These are phyloP conservation scores for Drosophila planitibia DNA, from an alignment of 2,888 invertebrate species.

Conservation along the genomic window DNA sequence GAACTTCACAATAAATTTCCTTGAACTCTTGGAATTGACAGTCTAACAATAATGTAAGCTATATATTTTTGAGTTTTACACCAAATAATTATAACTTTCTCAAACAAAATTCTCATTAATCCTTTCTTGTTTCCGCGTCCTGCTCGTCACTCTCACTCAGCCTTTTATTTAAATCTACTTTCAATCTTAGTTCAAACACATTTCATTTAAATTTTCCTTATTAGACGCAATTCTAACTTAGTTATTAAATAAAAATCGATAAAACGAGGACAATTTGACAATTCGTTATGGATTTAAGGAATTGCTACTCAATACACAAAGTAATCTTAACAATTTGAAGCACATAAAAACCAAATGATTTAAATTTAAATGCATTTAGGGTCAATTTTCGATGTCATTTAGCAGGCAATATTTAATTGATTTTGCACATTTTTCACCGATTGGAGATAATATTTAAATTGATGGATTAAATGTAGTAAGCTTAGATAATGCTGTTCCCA, in stretches of 20 bases:
- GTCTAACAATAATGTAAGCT: not conserved
- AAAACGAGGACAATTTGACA: not conserved
- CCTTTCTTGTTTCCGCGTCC: not conserved
- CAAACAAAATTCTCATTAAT: not conserved
- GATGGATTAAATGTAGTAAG: constrained; percentile 1
- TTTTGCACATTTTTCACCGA: not conserved
- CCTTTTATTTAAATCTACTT: not conserved
- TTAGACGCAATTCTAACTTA: no score
- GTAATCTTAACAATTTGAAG: not conserved
- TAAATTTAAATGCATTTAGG: not conserved
- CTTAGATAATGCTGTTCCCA: not conserved
- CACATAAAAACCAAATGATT: not conserved
- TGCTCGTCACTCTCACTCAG: not conserved
- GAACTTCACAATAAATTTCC: not conserved
- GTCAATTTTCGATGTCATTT: not conserved
- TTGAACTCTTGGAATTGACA: not conserved
- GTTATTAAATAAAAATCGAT: not conserved
- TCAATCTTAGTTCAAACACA: not conserved
- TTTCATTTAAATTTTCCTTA: not conserved
- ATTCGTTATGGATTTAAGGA: not conserved
- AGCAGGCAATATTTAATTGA: not conserved
- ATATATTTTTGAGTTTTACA: no score
- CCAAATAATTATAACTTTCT: not conserved
- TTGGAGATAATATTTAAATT: not conserved
- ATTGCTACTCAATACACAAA: no score